Conservation (phyloP, 2,797 vertebrate genomes). For the Cossypha dichroa region DNA sequence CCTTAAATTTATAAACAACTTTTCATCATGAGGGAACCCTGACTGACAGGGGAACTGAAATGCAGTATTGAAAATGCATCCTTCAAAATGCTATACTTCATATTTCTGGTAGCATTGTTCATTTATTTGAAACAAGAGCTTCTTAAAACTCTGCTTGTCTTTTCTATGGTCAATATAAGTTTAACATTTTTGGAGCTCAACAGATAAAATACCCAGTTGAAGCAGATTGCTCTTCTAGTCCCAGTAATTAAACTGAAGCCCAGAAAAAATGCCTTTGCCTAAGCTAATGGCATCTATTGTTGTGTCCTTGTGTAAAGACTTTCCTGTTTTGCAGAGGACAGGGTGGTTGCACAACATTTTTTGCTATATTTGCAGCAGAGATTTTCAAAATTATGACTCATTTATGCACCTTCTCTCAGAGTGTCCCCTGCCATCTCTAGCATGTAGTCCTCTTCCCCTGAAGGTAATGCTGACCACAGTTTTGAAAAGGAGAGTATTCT, state of each 20-base stretch:
- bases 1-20: slow-evolving; percentile 11
- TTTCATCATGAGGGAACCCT: not conserved
- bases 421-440: not conserved
- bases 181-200: not conserved
- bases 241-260: not conserved
- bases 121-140: slow-evolving; percentile 22
- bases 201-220: not conserved
- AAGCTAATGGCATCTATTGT: not conserved
- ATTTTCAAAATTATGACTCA: not conserved
- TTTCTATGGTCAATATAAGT: not conserved
- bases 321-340: not conserved
- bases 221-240: not conserved
- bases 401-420: not conserved
- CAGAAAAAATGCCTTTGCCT: not conserved
- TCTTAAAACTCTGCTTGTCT: not conserved
- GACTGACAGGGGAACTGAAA: not conserved
- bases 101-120: not conserved
- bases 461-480: not conserved
- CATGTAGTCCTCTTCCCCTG: not conserved
- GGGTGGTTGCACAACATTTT: not conserved
- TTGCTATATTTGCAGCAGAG: not conserved
- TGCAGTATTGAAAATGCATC: not conserved
- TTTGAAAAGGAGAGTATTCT: not conserved
- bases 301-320: not conserved
- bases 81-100: not conserved